Conservation (phyloP, 2,888 invertebrate species). For the Willowsia nigromaculata region DNA sequence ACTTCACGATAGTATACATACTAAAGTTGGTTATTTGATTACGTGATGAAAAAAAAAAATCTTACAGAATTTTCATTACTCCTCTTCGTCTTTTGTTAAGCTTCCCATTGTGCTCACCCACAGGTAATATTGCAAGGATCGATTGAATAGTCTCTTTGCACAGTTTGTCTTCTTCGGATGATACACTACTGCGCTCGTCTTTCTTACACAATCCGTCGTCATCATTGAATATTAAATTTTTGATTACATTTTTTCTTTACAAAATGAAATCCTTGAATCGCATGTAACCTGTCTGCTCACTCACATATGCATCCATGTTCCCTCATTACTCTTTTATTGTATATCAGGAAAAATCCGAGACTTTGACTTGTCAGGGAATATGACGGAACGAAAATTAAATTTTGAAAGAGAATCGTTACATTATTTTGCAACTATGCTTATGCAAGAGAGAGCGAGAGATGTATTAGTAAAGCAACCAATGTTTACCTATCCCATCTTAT, state of each 20-base stretch:
- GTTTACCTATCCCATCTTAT: background rate
- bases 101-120: background rate
- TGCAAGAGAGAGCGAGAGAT: too few species aligned
- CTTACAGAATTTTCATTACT: background rate
- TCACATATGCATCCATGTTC: background rate
- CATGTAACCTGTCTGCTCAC: background rate
- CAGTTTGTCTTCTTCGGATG: background rate
- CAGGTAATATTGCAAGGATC: background rate
- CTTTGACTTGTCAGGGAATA: background rate
- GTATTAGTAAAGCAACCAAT: background rate
- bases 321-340: constrained; percentile 10
- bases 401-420: background rate
- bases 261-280: background rate
- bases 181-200: background rate
- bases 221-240: background rate
- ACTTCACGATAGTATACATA: background rate
- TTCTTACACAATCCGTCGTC: background rate
- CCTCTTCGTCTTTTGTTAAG: background rate
- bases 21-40: background rate
- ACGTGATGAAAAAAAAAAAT: background rate
- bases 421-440: background rate
- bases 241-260: background rate
- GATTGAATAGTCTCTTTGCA: background rate
- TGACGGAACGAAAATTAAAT: constrained; percentile 14
- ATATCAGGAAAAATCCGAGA: constrained; percentile 10